Conservation (phyloP, 2,113 vertebrate species). For the Psophia crepitans region DNA sequence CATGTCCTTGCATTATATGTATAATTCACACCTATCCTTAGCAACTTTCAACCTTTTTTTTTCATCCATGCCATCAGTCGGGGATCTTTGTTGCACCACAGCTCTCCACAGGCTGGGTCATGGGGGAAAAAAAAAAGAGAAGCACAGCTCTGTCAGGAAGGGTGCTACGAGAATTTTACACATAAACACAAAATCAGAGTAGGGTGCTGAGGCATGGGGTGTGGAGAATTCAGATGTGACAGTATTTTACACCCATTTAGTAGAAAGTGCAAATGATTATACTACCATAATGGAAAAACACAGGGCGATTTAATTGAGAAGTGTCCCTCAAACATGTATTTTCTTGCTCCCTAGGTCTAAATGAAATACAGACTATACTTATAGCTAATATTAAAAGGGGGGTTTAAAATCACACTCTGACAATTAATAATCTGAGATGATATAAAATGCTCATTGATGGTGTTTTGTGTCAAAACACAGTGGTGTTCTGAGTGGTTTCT, state of each 20-base stretch:
- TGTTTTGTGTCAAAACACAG: neutral
- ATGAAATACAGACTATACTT: neutral
- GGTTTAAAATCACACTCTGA: neutral
- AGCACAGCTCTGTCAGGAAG: neutral
- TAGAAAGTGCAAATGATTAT: neutral
- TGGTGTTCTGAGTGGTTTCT: neutral
- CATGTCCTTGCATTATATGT: neutral
- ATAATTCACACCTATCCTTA: neutral
- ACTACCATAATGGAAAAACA: neutral
- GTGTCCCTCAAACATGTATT: neutral
- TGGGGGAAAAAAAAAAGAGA: neutral
- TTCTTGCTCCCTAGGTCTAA: neutral
- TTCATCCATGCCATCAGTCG: neutral
- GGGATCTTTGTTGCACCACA: neutral
- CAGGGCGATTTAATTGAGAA: neutral
- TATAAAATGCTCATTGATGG: neutral
- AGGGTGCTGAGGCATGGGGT: accelerated
- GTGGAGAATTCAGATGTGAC: neutral
- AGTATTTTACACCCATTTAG: neutral
- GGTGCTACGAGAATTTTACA: neutral
- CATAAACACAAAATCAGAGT: neutral
- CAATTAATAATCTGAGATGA: neutral
- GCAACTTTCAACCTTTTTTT: neutral
- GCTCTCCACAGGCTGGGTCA: neutral
- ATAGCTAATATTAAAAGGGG: neutral